Evolutionary conservation across 2,797 vertebrate species (phyloP), one percentile per base, ranked within the genome.

Genomic region (Etheostoma perlongum): DNA sequence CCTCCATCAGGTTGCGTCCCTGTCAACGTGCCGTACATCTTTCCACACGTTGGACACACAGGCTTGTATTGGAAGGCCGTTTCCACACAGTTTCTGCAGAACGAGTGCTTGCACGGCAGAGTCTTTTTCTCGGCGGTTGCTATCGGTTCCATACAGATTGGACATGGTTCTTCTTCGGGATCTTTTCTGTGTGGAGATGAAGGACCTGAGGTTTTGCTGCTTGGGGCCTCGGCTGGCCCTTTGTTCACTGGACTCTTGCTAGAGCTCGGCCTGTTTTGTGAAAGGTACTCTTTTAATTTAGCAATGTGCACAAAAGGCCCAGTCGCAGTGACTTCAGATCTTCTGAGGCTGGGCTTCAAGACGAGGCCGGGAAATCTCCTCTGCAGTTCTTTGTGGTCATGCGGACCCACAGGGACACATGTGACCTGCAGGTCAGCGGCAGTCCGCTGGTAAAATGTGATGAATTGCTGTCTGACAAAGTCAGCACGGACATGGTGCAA

Each of bases 61-160:
- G 95, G 93, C 68, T 96, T 96, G 61, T 88, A 79, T 5, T 62
- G 33, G 14, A 95, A 95, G 6, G 95, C 95, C 36, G 0, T 61
- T 15, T 85, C 78, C 63, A 95, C 51, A 71, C 95, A 96, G 10
- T 23, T 64, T 66, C 18, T 86, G 78, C 95, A 96, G 83, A 96
- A 96, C 0, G 87, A 90, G 74, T 95, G 95, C 27, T 92, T 92
- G 84, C 95, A 96, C 25, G 4, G 8, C 68, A 96, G 81, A 2
- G 77, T 92, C 67, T 67, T 12, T 58, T 61, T 92, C 19, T 86
- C 21, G 3, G 55, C 19, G 15, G 30, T 14, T 5, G 14, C 18
- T 23, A 95, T 90, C 3, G 21, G 15, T 7, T 96, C 94, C 89
- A 95, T 89, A 78, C 95, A 96, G 83, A 96, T 95, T 0, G 92